A percentile compares a stretch with the other conserved stretches of the same genome.
Evolutionary conservation across 2,113 vertebrate genomes (phyloP).

Genomic region (Epinephelus lanceolatus): DNA sequence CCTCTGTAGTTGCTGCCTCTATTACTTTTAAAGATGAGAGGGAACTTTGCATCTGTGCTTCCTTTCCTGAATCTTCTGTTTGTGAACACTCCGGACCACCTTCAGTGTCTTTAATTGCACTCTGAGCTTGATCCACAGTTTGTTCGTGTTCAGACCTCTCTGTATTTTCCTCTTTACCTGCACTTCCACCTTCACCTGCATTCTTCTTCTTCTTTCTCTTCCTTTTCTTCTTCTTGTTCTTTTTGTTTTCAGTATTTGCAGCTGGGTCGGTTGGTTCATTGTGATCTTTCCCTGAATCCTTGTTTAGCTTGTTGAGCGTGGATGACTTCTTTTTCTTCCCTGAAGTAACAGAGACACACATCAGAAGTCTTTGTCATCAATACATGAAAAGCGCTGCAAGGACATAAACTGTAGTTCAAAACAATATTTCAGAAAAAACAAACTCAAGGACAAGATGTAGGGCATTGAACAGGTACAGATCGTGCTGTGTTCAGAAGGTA

Average conservation of each 20-base stretch:
- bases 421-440: background rate
- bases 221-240: constrained; percentile 38
- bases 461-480: background rate
- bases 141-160: background rate
- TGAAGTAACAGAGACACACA: constrained; percentile 37
- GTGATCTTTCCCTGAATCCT: background rate
- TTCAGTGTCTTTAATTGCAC: background rate
- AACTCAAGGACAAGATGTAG: background rate
- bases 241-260: background rate
- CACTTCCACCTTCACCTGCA: background rate
- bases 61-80: background rate
- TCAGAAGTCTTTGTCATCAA: background rate
- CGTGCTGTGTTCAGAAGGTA: no score
- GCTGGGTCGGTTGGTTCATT: background rate
- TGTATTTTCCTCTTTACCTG: background rate
- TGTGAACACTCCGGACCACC: background rate
- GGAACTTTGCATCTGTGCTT: background rate
- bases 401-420: background rate
- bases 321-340: constrained; percentile 34
- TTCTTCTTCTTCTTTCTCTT: constrained; percentile 68
- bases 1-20: background rate
- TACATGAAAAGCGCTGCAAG: background rate
- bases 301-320: background rate
- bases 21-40: background rate
- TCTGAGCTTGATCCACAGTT: background rate